phyloP scores from a whole-genome alignment of 2,113 vertebrate genomes.

The Prolemur simus region DNA sequence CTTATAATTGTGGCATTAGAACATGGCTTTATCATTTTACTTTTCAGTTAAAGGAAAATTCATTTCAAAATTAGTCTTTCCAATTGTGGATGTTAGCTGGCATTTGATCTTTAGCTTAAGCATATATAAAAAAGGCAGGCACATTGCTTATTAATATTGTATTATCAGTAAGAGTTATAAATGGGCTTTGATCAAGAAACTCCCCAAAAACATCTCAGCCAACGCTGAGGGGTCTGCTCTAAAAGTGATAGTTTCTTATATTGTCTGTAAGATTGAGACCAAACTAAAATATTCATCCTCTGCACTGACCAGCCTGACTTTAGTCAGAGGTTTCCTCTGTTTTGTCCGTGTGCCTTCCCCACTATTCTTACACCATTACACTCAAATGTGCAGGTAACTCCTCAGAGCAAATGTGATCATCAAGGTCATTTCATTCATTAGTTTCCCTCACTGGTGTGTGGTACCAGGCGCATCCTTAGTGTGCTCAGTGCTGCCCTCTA shows the following conservation, averaged over 20 bases:
- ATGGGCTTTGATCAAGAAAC: background rate
- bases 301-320: background rate
- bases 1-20: background rate
- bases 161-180: background rate
- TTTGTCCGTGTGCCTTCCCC: background rate
- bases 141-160: background rate
- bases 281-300: background rate
- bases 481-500: background rate
- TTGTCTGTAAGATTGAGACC: background rate
- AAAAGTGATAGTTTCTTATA: background rate
- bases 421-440: background rate
- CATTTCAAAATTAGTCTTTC: background rate
- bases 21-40: background rate
- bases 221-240: background rate
- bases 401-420: background rate
- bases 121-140: background rate
- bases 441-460: background rate
- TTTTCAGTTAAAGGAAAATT: conserved; percentile 24
- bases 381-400: background rate
- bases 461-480: background rate
- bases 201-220: background rate
- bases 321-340: background rate
- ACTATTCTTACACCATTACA: background rate
- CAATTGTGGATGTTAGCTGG: background rate
- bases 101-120: background rate